Evolutionary conservation across 1,140 invertebrate species (phyloP).

Genomic region (Micrasema minimum): DNA sequence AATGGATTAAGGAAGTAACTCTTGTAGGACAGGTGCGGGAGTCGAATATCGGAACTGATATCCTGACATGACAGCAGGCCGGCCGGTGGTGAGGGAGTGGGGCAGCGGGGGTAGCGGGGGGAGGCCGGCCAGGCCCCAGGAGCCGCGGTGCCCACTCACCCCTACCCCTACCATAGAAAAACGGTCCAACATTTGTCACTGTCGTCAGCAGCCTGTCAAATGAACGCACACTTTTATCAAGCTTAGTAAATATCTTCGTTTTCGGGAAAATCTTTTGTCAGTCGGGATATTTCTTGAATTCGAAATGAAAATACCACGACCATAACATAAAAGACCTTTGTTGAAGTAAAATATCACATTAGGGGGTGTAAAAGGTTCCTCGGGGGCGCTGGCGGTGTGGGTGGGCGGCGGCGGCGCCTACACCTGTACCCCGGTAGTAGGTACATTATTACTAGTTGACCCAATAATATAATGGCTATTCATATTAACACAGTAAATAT

Average conservation of each 20-base stretch:
- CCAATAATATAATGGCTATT: no score
- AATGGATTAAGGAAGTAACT: no score
- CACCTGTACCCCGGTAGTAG: neutral
- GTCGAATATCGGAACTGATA: no score
- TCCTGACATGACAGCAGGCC: no score
- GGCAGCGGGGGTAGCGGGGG: no score
- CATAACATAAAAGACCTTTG: neutral
- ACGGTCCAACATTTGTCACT: slow-evolving; percentile 15
- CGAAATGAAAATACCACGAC: neutral
- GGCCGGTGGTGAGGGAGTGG: no score
- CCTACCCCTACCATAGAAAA: no score
- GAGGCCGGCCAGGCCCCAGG: no score
- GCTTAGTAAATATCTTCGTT: slow-evolving; percentile 24
- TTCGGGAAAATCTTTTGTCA: slow-evolving; percentile 3
- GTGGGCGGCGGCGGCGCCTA: neutral
- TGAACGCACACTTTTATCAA: slow-evolving; percentile 18
- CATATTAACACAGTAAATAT: no score
- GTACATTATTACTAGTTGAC: no score
- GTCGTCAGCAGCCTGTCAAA: slow-evolving; percentile 19
- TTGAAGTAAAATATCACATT: neutral
- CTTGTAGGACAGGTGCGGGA: slow-evolving; percentile 7
- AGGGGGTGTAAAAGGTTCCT: neutral
- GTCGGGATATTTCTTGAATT: neutral
- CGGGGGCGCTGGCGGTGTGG: neutral
- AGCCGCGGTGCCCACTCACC: neutral